phyloP scores from a whole-genome alignment of 92 coral and sea anemone genomes.

The Virgularia gustaviana region DNA sequence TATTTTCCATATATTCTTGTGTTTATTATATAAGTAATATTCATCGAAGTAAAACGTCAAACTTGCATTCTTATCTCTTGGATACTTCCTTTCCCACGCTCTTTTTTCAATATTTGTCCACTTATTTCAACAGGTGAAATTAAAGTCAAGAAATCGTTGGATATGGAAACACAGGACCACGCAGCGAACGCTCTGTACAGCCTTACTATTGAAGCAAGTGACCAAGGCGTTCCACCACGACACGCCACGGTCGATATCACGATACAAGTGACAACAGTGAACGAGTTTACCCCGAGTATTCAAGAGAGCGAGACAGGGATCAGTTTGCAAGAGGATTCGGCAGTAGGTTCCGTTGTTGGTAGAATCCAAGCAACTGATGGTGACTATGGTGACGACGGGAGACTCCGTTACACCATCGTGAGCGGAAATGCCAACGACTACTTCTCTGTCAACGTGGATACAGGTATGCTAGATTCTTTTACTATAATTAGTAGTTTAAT shows the following conservation, averaged over 20 bases:
- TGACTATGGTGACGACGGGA: conserved; percentile 65
- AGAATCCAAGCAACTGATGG: conserved; percentile 60
- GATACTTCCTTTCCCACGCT: too few species aligned
- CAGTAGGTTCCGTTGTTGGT: conserved; percentile 41
- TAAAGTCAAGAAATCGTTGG: conserved; percentile 55
- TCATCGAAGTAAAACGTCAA: too few species aligned
- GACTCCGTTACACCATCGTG: conserved; percentile 49
- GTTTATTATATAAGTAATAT: too few species aligned
- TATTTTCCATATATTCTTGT: too few species aligned
- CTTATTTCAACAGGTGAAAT: conserved; percentile 68
- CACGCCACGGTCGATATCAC: conserved; percentile 46
- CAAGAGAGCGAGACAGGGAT: conserved; percentile 1
- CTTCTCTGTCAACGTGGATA: conserved; percentile 42
- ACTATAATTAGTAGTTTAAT: too few species aligned
- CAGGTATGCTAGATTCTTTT: too few species aligned
- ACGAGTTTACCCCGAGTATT: conserved; percentile 62
- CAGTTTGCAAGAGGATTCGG: conserved; percentile 46
- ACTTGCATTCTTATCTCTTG: too few species aligned
- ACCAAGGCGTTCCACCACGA: conserved; percentile 44
- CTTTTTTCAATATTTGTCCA: too few species aligned
- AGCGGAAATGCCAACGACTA: conserved; percentile 53
- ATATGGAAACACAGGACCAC: conserved; percentile 46
- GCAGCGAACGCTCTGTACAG: background rate
- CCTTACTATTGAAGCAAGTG: conserved; percentile 60
- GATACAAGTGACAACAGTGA: conserved; percentile 57